phyloP scores from a whole-genome alignment of 2,888 invertebrate genomes.

The Erpobdella octoculata region DNA sequence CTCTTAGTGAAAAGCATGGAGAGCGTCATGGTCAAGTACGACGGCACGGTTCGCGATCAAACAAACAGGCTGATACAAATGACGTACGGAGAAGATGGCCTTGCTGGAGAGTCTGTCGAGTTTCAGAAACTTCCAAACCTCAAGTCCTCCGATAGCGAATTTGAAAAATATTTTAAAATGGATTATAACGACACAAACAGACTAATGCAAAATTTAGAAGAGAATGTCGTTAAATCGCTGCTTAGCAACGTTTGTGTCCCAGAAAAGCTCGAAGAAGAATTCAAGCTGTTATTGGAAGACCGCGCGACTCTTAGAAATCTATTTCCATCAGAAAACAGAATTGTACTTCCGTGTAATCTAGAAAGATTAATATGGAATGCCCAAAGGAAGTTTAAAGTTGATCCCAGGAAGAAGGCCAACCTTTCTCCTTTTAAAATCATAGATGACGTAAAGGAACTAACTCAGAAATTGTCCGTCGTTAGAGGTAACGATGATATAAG shows the following conservation, averaged over 20 bases:
- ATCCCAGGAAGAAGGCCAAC: slow-evolving; percentile 83
- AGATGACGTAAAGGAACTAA: slow-evolving; percentile 74
- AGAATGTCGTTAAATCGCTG: slow-evolving; percentile 86
- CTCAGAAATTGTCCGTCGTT: slow-evolving; percentile 60
- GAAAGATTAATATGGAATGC: slow-evolving; percentile 99
- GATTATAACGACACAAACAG: slow-evolving; percentile 85
- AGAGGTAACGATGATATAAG: slow-evolving; percentile 83
- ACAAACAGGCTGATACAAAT: slow-evolving; percentile 58
- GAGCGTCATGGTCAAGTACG: slow-evolving; percentile 76
- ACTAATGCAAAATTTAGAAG: slow-evolving; percentile 77
- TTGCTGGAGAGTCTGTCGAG: slow-evolving; percentile 91
- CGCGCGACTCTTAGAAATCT: slow-evolving; percentile 78
- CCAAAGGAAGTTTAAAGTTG: slow-evolving; percentile 98
- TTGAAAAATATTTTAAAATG: slow-evolving; percentile 91
- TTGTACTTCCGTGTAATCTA: slow-evolving; percentile 93
- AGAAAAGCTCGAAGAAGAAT: slow-evolving; percentile 85
- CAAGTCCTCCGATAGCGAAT: slow-evolving; percentile 85
- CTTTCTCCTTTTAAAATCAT: slow-evolving; percentile 85
- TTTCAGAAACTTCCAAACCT: slow-evolving; percentile 89
- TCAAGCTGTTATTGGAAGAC: slow-evolving; percentile 84
- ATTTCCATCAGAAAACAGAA: slow-evolving; percentile 91
- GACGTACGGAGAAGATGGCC: slow-evolving; percentile 96
- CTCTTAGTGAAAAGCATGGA: slow-evolving; percentile 99
- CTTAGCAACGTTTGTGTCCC: slow-evolving; percentile 84
- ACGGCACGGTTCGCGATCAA: slow-evolving; percentile 88